phyloP scores from a whole-genome alignment of 2,113 vertebrate genomes.

The Platichthys stellatus region DNA sequence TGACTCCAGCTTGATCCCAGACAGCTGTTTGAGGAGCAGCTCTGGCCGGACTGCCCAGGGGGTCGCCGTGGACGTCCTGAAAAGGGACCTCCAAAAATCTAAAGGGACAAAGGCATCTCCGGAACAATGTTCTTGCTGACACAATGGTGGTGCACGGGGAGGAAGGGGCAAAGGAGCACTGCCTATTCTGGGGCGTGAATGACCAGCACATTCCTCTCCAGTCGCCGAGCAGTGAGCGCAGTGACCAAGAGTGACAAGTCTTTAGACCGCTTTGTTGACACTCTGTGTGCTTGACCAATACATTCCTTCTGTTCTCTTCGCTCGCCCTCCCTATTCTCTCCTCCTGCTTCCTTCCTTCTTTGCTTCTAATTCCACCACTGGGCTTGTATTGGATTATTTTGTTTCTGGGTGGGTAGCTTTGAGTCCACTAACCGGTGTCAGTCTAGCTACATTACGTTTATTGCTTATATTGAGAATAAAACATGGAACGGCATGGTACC shows the following conservation, averaged over 20 bases:
- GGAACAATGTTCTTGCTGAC: conserved; percentile 78
- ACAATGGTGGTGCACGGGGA: conserved; percentile 74
- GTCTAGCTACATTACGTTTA: conserved; percentile 21
- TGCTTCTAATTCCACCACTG: conserved; percentile 30
- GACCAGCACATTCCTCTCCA: conserved; percentile 78
- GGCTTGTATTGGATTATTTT: conserved; percentile 41
- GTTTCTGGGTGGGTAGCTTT: conserved; percentile 27
- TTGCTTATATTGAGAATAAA: conserved; percentile 50
- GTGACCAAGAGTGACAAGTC: conserved; percentile 77
- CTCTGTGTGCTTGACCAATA: conserved; percentile 74
- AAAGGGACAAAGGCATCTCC: conserved; percentile 75
- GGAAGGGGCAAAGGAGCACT: conserved; percentile 77
- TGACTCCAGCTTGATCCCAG: conserved; percentile 76
- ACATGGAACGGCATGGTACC: conserved; percentile 12
- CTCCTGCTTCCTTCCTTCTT: conserved; percentile 37
- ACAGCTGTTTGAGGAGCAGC: conserved; percentile 77
- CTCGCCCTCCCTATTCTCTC: not conserved
- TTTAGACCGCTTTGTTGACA: conserved; percentile 73
- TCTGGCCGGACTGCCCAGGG: conserved; percentile 63
- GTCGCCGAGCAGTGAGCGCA: conserved; percentile 71
- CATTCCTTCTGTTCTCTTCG: conserved; percentile 53
- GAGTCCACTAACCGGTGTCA: conserved; percentile 18
- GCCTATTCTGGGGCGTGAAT: conserved; percentile 75
- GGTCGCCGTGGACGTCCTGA: conserved; percentile 70
- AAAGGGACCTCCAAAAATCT: conserved; percentile 76